phyloP scores from a whole-genome alignment of 2,113 vertebrate genomes.

The Mastomys natalensis region DNA sequence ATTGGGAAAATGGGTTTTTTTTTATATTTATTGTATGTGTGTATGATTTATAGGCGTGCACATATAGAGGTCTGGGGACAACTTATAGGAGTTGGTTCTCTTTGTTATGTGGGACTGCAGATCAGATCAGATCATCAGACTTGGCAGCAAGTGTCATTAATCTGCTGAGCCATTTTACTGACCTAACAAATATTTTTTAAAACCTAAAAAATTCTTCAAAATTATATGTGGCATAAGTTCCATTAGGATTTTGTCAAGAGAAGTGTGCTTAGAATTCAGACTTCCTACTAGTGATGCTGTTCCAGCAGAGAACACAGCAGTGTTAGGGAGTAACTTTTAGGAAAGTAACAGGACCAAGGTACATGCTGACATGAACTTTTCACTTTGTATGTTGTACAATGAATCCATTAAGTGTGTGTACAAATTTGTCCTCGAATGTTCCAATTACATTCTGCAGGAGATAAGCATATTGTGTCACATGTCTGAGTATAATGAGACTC shows the following conservation, averaged over 20 bases:
- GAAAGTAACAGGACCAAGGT: slow-evolving; percentile 12
- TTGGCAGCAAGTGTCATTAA: neutral
- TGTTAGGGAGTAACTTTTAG: slow-evolving; percentile 5
- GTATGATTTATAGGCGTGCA: neutral
- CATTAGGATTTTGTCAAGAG: slow-evolving; percentile 14
- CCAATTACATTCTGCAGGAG: neutral
- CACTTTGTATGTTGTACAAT: slow-evolving; percentile 27
- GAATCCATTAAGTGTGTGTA: slow-evolving; percentile 27
- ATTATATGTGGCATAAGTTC: neutral
- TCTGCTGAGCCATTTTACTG: neutral
- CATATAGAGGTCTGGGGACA: neutral
- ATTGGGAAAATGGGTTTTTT: neutral
- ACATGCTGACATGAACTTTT: neutral
- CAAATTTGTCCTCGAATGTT: slow-evolving; percentile 8
- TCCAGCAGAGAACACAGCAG: neutral
- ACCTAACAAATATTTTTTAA: neutral
- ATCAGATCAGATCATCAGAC: neutral
- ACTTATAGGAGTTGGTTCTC: neutral
- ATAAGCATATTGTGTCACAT: neutral
- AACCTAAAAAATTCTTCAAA: neutral
- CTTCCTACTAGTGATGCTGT: neutral
- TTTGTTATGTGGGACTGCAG: neutral
- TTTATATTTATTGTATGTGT: neutral
- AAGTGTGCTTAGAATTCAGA: slow-evolving; percentile 42
- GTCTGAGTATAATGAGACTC: neutral